Conservation (phyloP, 2,888 invertebrate genomes). For the Notodromas monacha region DNA sequence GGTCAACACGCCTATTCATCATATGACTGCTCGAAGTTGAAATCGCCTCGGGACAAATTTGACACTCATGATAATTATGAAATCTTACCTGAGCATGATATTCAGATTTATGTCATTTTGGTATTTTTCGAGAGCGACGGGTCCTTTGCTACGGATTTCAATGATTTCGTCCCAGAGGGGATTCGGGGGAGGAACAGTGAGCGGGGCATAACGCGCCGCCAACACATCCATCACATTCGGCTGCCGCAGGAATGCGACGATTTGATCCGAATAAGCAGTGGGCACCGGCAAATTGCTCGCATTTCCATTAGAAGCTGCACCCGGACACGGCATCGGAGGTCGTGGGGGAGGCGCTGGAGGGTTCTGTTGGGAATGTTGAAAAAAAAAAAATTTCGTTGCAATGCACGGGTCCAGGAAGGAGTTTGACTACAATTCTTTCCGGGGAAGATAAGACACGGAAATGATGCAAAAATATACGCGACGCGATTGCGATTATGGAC, state of each 20-base stretch:
- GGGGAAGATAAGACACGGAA: no score
- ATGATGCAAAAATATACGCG: no score
- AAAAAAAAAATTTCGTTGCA: constrained; percentile 6
- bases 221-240: constrained; percentile 72
- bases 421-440: no score
- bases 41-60: no score
- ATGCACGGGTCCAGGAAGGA: no score
- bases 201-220: constrained; percentile 42
- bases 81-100: constrained; percentile 55
- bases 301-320: no score
- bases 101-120: constrained; percentile 79
- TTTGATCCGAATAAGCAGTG: constrained; percentile 20
- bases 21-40: no score
- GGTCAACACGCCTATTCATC: no score
- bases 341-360: constrained; percentile 10
- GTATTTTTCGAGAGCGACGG: constrained; percentile 41
- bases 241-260: constrained; percentile 76
- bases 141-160: constrained; percentile 60
- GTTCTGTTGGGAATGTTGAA: constrained; percentile 8
- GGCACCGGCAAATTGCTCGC: constrained; percentile 10
- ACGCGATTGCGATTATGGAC: no score
- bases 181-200: constrained; percentile 30
- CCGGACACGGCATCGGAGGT: no score
- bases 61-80: no score
- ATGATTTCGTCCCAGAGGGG: constrained; percentile 50